Evolutionary conservation across 1,140 invertebrate genomes (phyloP).

Genomic region (Ips nitidus): DNA sequence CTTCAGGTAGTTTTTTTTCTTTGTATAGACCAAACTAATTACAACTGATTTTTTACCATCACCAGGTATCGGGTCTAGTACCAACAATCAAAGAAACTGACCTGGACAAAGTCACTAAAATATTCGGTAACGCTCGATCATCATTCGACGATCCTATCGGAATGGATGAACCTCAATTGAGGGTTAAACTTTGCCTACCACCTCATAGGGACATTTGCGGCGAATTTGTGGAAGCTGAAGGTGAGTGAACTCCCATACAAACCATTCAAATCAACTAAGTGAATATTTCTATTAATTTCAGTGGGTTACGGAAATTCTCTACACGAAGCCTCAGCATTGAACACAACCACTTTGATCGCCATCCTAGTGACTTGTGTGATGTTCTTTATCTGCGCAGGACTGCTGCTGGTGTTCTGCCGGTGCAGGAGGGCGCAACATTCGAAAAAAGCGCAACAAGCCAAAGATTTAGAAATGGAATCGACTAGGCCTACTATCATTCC

Average conservation of each 20-base stretch:
- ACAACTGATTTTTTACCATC: not conserved
- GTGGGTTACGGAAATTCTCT: slow-evolving; percentile 75
- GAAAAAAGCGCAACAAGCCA: slow-evolving; percentile 73
- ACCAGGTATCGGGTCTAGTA: slow-evolving; percentile 61
- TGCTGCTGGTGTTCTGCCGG: slow-evolving; percentile 82
- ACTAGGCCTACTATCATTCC: slow-evolving; percentile 76
- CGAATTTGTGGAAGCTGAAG: slow-evolving; percentile 76
- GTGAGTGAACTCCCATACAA: slow-evolving; percentile 59
- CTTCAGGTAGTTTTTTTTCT: slow-evolving; percentile 52
- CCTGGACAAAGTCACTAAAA: slow-evolving; percentile 57
- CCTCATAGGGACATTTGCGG: slow-evolving; percentile 79
- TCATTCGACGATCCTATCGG: slow-evolving; percentile 56
- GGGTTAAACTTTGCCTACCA: slow-evolving; percentile 76
- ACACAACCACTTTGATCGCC: slow-evolving; percentile 76
- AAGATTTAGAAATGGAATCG: slow-evolving; percentile 88
- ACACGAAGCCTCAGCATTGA: slow-evolving; percentile 72
- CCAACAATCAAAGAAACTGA: slow-evolving; percentile 68
- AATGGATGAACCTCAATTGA: slow-evolving; percentile 66
- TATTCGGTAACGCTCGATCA: slow-evolving; percentile 52
- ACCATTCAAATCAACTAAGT: not conserved
- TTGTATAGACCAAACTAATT: not conserved
- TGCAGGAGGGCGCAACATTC: slow-evolving; percentile 75
- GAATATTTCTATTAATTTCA: slow-evolving; percentile 49
- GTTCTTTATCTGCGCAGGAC: slow-evolving; percentile 72
- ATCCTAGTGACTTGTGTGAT: slow-evolving; percentile 80